phyloP scores from a whole-genome alignment of 92 coral and sea anemone species.

The Epizoanthus rinbou region DNA sequence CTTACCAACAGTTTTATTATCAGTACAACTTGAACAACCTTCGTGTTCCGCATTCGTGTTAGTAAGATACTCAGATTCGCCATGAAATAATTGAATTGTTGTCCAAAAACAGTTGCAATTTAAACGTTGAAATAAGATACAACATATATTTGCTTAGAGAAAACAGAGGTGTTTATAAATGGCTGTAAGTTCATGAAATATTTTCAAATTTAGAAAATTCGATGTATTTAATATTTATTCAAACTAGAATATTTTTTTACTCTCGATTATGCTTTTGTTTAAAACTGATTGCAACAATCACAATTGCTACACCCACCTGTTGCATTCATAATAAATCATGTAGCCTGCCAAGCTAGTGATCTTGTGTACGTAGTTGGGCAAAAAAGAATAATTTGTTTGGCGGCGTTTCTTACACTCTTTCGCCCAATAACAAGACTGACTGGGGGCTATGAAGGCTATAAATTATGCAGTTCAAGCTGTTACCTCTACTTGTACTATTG shows the following conservation, averaged over 20 bases:
- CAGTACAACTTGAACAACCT: too few species aligned
- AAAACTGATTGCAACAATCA: not conserved
- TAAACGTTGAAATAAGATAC: too few species aligned
- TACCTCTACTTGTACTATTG: too few species aligned
- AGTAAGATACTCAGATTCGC: too few species aligned
- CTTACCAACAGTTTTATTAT: too few species aligned
- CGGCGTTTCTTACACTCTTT: not conserved
- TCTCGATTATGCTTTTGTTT: not conserved
- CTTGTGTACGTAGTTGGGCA: not conserved
- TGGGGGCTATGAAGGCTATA: too few species aligned
- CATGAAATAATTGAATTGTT: too few species aligned
- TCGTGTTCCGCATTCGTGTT: too few species aligned
- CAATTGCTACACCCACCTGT: slow-evolving; percentile 3
- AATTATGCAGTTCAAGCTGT: too few species aligned
- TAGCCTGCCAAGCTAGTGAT: not conserved
- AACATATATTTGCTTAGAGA: not conserved
- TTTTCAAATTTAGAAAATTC: not conserved
- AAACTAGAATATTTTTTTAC: not conserved
- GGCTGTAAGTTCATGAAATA: not conserved
- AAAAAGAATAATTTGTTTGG: not conserved
- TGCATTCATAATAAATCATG: slow-evolving; percentile 7
- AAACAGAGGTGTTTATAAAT: not conserved
- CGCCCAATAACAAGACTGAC: too few species aligned
- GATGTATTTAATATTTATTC: too few species aligned
- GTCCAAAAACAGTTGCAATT: too few species aligned